Conservation (phyloP, 2,797 vertebrate species). For the Anguilla pacifica region DNA sequence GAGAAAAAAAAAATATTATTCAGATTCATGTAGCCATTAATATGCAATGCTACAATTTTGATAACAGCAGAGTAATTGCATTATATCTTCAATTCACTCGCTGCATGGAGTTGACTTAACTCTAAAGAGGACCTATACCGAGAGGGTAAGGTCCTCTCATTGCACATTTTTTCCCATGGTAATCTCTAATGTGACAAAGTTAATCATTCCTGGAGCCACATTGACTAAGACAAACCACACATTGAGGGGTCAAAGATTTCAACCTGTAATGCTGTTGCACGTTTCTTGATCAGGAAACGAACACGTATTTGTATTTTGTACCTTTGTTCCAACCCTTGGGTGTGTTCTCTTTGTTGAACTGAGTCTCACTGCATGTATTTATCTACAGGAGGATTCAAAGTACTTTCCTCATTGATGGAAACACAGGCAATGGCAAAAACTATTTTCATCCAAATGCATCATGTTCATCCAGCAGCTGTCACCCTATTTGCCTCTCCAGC, state of each 20-base stretch:
- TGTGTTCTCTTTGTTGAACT: not conserved
- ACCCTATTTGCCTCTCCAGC: not conserved
- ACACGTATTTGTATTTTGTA: conserved; percentile 7
- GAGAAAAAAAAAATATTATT: not conserved
- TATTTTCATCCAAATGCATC: not conserved
- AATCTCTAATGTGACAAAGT: conserved; percentile 41
- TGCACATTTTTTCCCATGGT: conserved; percentile 32
- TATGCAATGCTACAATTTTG: not conserved
- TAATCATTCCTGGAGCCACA: conserved; percentile 54
- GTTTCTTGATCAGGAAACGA: conserved; percentile 20
- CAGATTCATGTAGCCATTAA: not conserved
- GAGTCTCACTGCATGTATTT: not conserved
- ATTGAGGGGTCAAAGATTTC: conserved; percentile 50
- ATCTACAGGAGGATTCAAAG: not conserved
- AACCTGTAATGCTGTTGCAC: conserved; percentile 14
- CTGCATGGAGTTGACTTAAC: not conserved
- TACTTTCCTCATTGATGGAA: not conserved
- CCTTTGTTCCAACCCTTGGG: not conserved
- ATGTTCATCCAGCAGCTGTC: not conserved
- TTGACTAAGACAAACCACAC: conserved; percentile 30
- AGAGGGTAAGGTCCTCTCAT: not conserved
- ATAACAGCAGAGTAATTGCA: not conserved
- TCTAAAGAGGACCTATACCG: not conserved
- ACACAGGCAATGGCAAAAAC: not conserved
- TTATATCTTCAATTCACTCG: not conserved